Evolutionary conservation across 2,797 vertebrate genomes (phyloP), one percentile per base, ranked within the genome.

Genomic region (Chelidonichthys spinosus): DNA sequence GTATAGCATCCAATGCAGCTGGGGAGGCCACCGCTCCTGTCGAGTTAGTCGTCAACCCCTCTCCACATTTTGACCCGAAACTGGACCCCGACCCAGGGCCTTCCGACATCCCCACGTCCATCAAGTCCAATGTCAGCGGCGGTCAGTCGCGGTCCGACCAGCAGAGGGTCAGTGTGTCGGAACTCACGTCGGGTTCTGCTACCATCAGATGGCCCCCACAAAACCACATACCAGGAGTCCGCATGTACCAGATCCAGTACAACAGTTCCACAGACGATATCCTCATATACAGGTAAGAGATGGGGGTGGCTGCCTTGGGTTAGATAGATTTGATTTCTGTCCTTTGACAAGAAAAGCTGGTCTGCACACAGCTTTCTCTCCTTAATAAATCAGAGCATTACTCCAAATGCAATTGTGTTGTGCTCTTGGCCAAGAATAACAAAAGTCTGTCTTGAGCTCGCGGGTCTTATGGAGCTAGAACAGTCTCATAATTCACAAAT

Each of bases 201-300:
- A 89, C 96, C 8, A 92, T 98, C 80, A 93, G 95, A 71, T 99
- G 97, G 97, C 95, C 96, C 1, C 93, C 96, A 0, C 96, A 97
- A 93, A 95, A 91, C 72, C 95, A 96, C 72, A 95, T 97, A 55
- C 94, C 96, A 0, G 97, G 96, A 13, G 90, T 98, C 18, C 93
- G 97, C 63, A 98, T 97, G 97, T 97, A 96, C 93, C 97, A 98
- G 95, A 95, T 99, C 78, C 97, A 98, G 88, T 98, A 99, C 87
- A 98, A 99, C 95, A 98, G 97, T 83, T 97, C 97, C 0, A 93
- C 91, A 0, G 97, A 99, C 0, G 96, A 98, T 52, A 96, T 97
- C 43, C 95, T 98, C 32, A 96, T 98, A 5, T 99, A 98, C 93
- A 97, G 97, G 97, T 97, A 55, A 87, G 87, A 69, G 13, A 6